Base-by-base conservation (phyloP, 2,113 vertebrate species). In the Noturus placidus region DNA sequence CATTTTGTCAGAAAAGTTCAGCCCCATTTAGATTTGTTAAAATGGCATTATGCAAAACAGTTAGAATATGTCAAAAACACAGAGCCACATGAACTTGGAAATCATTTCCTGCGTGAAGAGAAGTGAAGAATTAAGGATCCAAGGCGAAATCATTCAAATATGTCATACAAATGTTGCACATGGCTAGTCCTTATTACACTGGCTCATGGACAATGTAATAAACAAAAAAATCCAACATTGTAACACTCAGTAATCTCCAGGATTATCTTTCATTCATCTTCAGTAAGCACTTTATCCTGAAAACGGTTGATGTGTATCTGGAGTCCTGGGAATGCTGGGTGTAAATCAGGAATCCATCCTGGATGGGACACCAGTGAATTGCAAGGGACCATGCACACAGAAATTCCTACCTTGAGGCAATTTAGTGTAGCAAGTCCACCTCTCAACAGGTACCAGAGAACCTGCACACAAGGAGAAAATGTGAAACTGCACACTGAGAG, bases 1-100 rank as follows among this genome's bases (percentile, higher is more conserved):
- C 77, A 85, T 87, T 89, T 87, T 63, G 61, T 89, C 86, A 90
- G 85, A 50, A 80, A 69, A 90, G 87, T 87, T 88, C 88, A 80
- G 76, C 70, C 86, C 74, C 80, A 22, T 87, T 86, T 84, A 84
- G 76, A 90, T 90, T 89, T 82, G 63, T 72, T 72, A 54, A 72
- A 86, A 86, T 82, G 74, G 63, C 79, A 83, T 85, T 89, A 89
- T 85, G 88, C 86, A 84, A 86, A 87, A 88, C n/a, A 38, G 82
- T 52, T 56, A 30, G 84, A 70, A 54, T 57, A 76, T 69, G 33
- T 82, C 85, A 86, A 80, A 14, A 90, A 69, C 81, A 88, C 52
- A 70, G 63, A 38, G 74, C 56, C 83, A 15, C 77, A 85, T 72
- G 50, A 87, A 87, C 67, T 87, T 57, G 42, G 59, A 42, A 85